Evolutionary conservation across 37 sponge, comb jelly and placozoan genomes (phyloP).

Genomic region (Tethya wilhelma): DNA sequence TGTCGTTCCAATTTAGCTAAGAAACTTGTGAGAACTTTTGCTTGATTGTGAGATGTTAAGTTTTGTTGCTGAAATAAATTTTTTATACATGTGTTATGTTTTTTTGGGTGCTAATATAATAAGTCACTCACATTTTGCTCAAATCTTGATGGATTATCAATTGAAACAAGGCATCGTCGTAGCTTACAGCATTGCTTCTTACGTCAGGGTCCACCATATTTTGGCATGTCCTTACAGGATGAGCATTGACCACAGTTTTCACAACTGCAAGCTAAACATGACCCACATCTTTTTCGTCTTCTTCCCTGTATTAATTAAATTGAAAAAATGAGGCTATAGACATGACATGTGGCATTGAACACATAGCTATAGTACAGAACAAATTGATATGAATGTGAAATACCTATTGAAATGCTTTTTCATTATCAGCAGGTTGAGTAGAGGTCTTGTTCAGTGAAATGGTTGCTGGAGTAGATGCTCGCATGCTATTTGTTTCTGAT

Average conservation of each 20-base stretch:
- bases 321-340: too few relatives aligned
- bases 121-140: too few relatives aligned
- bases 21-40: too few relatives aligned
- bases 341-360: too few relatives aligned
- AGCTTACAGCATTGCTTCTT: constrained; percentile 21
- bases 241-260: constrained; percentile 23
- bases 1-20: background rate
- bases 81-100: too few relatives aligned
- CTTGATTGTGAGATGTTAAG: too few relatives aligned
- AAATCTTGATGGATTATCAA: background rate
- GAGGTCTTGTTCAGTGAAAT: too few relatives aligned
- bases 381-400: background rate
- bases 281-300: constrained; percentile 12
- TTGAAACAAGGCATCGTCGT: constrained; percentile 2
- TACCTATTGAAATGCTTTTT: background rate
- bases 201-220: constrained; percentile 22
- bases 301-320: background rate
- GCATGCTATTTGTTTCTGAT: background rate
- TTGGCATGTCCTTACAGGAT: constrained; percentile 16
- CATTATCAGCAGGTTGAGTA: background rate
- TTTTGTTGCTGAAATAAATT: too few relatives aligned
- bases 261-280: background rate
- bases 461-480: background rate
- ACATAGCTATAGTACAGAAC: too few relatives aligned
- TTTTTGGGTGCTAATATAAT: too few relatives aligned